Evolutionary conservation across 2,113 vertebrate species (phyloP).

Genomic region (Copsychus sechellarum): DNA sequence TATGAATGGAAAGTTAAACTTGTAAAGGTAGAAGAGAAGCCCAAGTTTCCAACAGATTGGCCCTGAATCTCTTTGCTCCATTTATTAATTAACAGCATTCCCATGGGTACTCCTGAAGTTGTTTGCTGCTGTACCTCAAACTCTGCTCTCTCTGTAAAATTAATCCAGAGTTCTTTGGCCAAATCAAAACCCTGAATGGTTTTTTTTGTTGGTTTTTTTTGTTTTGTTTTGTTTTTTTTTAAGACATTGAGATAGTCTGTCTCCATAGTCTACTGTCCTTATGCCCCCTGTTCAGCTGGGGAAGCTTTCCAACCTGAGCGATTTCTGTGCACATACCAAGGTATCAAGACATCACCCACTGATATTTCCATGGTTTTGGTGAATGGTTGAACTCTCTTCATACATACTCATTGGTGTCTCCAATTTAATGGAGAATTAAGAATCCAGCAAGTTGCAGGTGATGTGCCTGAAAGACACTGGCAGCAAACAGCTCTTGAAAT

Average conservation of each 20-base stretch:
- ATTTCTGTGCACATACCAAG: background rate
- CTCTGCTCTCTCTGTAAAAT: background rate
- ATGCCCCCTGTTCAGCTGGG: background rate
- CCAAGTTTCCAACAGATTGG: background rate
- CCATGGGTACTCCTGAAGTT: background rate
- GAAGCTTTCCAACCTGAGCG: background rate
- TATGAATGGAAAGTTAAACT: background rate
- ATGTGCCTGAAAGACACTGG: background rate
- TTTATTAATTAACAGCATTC: background rate
- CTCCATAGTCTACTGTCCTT: background rate
- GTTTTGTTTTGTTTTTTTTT: too few relatives aligned
- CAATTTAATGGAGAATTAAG: background rate
- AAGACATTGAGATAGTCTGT: background rate
- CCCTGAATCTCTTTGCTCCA: background rate
- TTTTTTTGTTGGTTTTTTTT: background rate
- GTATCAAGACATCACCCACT: background rate
- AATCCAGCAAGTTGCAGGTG: background rate
- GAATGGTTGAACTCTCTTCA: background rate
- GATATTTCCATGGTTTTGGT: background rate
- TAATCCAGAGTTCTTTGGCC: background rate
- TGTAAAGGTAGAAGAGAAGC: background rate
- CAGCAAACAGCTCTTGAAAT: background rate
- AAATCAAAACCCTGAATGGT: background rate
- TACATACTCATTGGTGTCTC: background rate
- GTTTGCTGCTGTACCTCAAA: background rate